Base-by-base conservation (phyloP, 1,140 invertebrate genomes). In the Bombus pyrosoma region DNA sequence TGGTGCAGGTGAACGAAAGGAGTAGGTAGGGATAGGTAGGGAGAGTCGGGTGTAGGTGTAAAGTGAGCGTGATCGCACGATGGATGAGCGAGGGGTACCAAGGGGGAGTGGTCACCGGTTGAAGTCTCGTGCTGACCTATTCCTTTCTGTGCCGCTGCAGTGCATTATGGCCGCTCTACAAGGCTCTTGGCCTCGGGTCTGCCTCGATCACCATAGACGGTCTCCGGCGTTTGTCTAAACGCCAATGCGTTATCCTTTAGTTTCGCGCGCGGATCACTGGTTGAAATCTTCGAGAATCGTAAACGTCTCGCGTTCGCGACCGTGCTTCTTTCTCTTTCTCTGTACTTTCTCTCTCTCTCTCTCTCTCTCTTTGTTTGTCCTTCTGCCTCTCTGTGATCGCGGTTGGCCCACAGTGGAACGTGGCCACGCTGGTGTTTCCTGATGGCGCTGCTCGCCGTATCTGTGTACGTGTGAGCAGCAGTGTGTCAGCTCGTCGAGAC, bases 111-210 rank as follows among this genome's bases (percentile, higher is more conserved):
- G 94, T 94, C 93, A 94, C 89, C 76, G 89, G 89, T 81, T 87
- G 87, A 94, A 91, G 92, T 91, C 91, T 94, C 92, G 91, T 93
- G 93, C 93, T 94, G 94, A 94, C 94, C 94, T 94, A 94, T 95
- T 94, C 94, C 93, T 93, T 93, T 93, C 92, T 92, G 93, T 92
- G 90, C 85, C 91, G 89, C 57, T 72, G 91, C 93, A 94, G 94
- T 95, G 92, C 93, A 94, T 95, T 94, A 94, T 95, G 92, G 93
- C 93, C 91, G 92, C 93, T 94, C 92, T 89, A 87, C 89, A 89
- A 87, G 87, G 66, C 88, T 90, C 89, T 88, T 73, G 76, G 86
- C 83, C 75, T 72, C 81, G 62, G 59, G 72, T 62, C 75, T 90
- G 59, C 53, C 86, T 37, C 81, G 82, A 72, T 87, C 76, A 77